Conservation (phyloP, 2,888 invertebrate species). For the Lasioglossum leucozonium region DNA sequence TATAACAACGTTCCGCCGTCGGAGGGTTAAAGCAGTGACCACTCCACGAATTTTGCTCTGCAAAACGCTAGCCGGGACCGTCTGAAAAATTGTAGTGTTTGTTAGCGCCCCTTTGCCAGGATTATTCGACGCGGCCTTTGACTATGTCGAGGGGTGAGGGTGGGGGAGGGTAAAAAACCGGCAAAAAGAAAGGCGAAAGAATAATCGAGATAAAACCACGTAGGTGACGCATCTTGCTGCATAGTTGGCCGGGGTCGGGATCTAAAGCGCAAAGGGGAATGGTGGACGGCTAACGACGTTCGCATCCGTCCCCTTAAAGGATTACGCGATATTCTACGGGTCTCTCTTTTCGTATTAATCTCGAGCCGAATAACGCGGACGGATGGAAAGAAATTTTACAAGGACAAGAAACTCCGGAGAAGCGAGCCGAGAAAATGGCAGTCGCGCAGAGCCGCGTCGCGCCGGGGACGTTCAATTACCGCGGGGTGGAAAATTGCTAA, state of each 20-base stretch:
- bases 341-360: not conserved
- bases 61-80: not conserved
- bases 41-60: not conserved
- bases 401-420: not conserved
- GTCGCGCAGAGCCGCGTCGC: not conserved
- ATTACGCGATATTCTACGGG: not conserved
- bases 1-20: not conserved
- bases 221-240: not conserved
- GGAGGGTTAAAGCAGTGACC: not conserved
- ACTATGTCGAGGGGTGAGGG: not conserved
- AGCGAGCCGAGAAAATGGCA: not conserved
- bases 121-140: constrained; percentile 32
- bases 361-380: not conserved
- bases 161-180: not conserved
- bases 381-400: constrained; percentile 1
- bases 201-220: constrained; percentile 15
- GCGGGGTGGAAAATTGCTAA: constrained; percentile 12
- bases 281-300: constrained; percentile 34
- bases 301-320: constrained; percentile 13
- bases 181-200: not conserved
- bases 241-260: not conserved
- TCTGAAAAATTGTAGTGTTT: constrained; percentile 15
- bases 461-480: not conserved
- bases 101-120: constrained; percentile 5
- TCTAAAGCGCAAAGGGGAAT: constrained; percentile 19